These are phyloP conservation scores for Aporophyla lueneburgensis DNA, from an alignment of 2,888 invertebrate species.

Conservation along the genomic window DNA sequence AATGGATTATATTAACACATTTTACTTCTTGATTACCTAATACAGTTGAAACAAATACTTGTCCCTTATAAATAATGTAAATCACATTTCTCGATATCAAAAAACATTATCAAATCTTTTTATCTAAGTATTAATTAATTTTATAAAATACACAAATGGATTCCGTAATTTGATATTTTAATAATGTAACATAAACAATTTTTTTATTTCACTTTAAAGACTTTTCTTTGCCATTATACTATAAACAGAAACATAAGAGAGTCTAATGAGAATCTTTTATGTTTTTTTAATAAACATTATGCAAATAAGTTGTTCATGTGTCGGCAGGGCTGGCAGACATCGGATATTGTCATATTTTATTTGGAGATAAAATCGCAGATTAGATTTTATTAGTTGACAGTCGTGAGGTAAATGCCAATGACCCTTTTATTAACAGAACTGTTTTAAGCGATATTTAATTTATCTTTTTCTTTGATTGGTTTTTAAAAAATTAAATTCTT, in stretches of 20 bases:
- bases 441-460: background rate
- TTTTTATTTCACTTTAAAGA: slow-evolving; percentile 10
- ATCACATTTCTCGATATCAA: slow-evolving; percentile 30
- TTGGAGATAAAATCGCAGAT: slow-evolving; percentile 17
- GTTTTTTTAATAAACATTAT: slow-evolving; percentile 77
- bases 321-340: slow-evolving; percentile 52
- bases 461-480: background rate
- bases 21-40: slow-evolving; percentile 8
- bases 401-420: slow-evolving; percentile 5
- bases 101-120: slow-evolving; percentile 42
- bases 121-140: slow-evolving; percentile 44
- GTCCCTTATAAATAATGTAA: slow-evolving; percentile 32
- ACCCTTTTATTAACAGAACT: background rate
- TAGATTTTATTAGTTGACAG: slow-evolving; percentile 19
- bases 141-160: slow-evolving; percentile 43
- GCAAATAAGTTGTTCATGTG: slow-evolving; percentile 68
- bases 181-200: slow-evolving; percentile 9
- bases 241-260: slow-evolving; percentile 39
- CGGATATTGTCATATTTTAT: slow-evolving; percentile 22
- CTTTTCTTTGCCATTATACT: slow-evolving; percentile 45
- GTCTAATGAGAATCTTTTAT: slow-evolving; percentile 70
- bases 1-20: slow-evolving; percentile 50
- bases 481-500: no score
- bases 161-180: slow-evolving; percentile 55
- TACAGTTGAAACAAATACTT: background rate